These are phyloP conservation scores for Ashinkailepas kermadecensis DNA, from an alignment of 2,888 invertebrate species.

Conservation along the genomic window DNA sequence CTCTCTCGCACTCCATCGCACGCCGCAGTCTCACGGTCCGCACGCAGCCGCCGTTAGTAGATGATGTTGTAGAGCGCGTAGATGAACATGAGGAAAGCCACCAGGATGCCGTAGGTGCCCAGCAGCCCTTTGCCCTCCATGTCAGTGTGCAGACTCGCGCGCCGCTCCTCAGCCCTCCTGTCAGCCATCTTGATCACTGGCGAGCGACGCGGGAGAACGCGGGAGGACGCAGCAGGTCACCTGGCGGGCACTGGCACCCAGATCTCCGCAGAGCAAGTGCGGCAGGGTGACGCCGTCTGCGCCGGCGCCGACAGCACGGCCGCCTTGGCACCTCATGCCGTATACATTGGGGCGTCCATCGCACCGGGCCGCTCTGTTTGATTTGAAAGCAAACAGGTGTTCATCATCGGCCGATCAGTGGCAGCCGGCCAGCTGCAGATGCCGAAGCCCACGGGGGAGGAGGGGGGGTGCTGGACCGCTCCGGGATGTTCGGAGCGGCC, in stretches of 20 bases:
- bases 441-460: neutral
- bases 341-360: neutral
- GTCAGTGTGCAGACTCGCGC: neutral
- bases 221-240: neutral
- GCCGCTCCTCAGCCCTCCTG: neutral
- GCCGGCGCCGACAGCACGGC: neutral
- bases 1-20: neutral
- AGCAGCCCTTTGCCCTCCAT: conserved; percentile 26
- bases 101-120: conserved; percentile 29
- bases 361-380: neutral
- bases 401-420: neutral
- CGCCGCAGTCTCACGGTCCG: neutral
- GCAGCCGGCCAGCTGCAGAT: neutral
- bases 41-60: neutral
- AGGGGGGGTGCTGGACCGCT: neutral
- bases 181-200: neutral
- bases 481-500: neutral
- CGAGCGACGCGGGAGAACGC: neutral
- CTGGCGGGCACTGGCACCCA: neutral
- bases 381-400: neutral
- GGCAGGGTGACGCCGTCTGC: neutral
- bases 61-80: conserved; percentile 27
- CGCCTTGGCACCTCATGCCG: neutral
- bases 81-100: conserved; percentile 28
- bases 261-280: neutral